Evolutionary conservation across 1,140 invertebrate species (phyloP).

Genomic region (Calycopis cecrops): DNA sequence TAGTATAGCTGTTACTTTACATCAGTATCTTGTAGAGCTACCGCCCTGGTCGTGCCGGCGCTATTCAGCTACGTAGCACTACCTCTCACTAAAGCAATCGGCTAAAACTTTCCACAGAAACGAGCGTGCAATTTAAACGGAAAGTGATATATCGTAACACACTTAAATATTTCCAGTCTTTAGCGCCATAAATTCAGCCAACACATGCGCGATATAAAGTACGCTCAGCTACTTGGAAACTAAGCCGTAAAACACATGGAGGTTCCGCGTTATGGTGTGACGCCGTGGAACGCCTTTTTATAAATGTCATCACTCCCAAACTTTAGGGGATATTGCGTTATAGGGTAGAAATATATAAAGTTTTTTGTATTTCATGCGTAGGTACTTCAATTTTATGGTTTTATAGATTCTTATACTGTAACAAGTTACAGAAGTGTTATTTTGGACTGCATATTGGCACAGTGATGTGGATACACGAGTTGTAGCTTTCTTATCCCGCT

Average conservation of each 20-base stretch:
- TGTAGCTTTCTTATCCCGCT: too few relatives aligned
- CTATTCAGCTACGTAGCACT: too few relatives aligned
- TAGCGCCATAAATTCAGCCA: background rate
- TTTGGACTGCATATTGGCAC: too few relatives aligned
- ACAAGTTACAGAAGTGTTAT: too few relatives aligned
- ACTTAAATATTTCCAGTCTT: slow-evolving; percentile 1
- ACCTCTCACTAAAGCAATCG: too few relatives aligned
- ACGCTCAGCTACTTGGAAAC: slow-evolving; percentile 28
- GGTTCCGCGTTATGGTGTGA: slow-evolving; percentile 35
- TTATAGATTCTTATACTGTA: too few relatives aligned
- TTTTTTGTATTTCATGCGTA: background rate
- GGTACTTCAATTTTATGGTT: background rate
- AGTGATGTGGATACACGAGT: too few relatives aligned
- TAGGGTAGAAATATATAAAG: slow-evolving; percentile 21
- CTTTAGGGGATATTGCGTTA: slow-evolving; percentile 28
- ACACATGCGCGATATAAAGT: slow-evolving; percentile 22
- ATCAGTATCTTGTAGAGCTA: too few relatives aligned
- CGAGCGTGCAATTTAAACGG: background rate
- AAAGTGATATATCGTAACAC: background rate
- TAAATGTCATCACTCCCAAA: slow-evolving; percentile 31
- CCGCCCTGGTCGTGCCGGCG: too few relatives aligned
- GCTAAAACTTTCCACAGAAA: background rate
- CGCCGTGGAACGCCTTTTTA: slow-evolving; percentile 30
- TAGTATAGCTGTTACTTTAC: too few relatives aligned
- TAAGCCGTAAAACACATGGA: slow-evolving; percentile 38